Evolutionary conservation across 2,797 vertebrate species (phyloP).

Genomic region (Epinephelus coioides): DNA sequence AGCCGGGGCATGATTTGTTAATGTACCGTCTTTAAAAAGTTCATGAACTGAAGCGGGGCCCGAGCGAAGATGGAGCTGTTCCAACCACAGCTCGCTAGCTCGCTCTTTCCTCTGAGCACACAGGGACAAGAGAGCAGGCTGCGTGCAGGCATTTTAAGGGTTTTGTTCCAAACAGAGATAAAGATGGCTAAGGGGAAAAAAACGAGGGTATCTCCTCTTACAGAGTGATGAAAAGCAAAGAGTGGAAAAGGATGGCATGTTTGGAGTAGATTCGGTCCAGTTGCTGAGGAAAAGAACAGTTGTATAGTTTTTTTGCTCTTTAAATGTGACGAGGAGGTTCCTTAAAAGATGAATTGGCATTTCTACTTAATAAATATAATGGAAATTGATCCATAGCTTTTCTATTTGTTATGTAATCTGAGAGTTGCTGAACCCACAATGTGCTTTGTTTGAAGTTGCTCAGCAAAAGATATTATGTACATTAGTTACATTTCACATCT

Average conservation of each 20-base stretch:
- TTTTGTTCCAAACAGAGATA: constrained; percentile 29
- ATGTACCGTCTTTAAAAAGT: constrained; percentile 61
- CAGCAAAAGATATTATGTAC: neutral
- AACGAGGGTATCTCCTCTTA: constrained; percentile 4
- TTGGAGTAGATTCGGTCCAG: neutral
- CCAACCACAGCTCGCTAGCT: constrained; percentile 58
- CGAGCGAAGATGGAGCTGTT: constrained; percentile 54
- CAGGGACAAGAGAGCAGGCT: constrained; percentile 33
- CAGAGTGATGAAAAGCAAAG: neutral
- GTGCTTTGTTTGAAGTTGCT: constrained; percentile 8
- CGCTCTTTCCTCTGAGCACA: constrained; percentile 47
- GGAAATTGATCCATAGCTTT: neutral
- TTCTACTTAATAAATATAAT: neutral
- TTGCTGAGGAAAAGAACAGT: neutral
- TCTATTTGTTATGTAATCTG: neutral
- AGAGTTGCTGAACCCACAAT: neutral
- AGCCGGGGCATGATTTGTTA: constrained; percentile 52
- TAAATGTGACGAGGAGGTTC: neutral
- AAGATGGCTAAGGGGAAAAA: neutral
- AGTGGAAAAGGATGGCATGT: neutral
- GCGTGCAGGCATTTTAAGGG: constrained; percentile 11
- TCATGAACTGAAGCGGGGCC: constrained; percentile 49
- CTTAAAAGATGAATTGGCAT: neutral
- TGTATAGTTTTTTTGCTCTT: constrained; percentile 13
- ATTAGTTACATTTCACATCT: constrained; percentile 22